These are phyloP conservation scores for Lamellibrachia luymesi DNA, from an alignment of 1,140 invertebrate genomes.

Conservation along the genomic window DNA sequence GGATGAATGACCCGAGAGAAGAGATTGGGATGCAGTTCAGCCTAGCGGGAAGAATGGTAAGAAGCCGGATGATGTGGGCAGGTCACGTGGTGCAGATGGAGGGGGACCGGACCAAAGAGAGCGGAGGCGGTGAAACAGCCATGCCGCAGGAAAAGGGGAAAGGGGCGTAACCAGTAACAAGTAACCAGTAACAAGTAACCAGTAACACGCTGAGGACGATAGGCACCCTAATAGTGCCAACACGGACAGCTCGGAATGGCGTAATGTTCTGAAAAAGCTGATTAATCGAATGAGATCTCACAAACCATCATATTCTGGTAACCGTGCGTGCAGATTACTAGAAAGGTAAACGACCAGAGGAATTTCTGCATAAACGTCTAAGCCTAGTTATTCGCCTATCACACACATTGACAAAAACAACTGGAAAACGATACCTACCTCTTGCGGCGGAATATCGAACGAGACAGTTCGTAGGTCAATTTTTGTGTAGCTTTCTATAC, in stretches of 20 bases:
- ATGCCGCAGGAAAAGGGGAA: too few species aligned
- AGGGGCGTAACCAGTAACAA: background rate
- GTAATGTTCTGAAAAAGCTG: background rate
- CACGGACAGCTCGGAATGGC: background rate
- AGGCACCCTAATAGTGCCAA: background rate
- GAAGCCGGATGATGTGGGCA: too few species aligned
- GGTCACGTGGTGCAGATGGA: too few species aligned
- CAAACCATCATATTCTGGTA: background rate
- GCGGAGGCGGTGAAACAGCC: too few species aligned
- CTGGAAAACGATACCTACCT: background rate
- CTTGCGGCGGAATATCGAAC: conserved; percentile 74
- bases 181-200: background rate
- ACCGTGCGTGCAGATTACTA: background rate
- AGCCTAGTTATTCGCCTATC: too few species aligned
- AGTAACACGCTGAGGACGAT: background rate
- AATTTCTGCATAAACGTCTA: too few species aligned
- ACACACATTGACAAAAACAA: background rate
- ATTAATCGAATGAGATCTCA: background rate
- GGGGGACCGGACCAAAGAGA: too few species aligned
- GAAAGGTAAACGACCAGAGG: background rate
- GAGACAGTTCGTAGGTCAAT: conserved; percentile 79
- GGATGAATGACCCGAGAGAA: too few species aligned
- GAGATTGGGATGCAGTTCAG: too few species aligned
- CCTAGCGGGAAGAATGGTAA: too few species aligned
- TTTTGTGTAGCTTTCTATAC: conserved; percentile 86